Conservation (phyloP, 2,113 vertebrate species). For the Corvus hawaiiensis region DNA sequence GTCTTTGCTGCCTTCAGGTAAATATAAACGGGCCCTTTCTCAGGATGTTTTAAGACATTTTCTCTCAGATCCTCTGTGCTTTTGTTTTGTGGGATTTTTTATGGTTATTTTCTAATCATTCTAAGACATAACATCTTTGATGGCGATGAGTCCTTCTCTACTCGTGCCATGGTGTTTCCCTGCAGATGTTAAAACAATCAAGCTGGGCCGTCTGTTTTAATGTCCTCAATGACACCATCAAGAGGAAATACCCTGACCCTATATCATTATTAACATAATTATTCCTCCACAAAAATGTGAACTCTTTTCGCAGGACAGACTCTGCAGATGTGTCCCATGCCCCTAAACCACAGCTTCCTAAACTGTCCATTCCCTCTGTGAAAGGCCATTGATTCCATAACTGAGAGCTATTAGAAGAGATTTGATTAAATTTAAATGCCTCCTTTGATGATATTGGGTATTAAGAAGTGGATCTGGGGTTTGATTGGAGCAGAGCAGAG, state of each 20-base stretch:
- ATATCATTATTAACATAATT: neutral
- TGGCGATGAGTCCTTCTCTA: neutral
- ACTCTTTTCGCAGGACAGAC: too few species aligned
- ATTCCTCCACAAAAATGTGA: neutral
- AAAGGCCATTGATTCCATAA: neutral
- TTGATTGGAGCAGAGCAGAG: neutral
- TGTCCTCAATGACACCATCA: neutral
- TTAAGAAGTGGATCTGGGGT: neutral
- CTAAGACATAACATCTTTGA: neutral
- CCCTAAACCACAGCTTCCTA: neutral
- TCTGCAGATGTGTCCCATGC: neutral
- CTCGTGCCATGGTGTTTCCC: neutral
- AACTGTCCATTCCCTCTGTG: neutral
- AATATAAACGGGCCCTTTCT: neutral
- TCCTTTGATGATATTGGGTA: neutral
- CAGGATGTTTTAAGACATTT: neutral
- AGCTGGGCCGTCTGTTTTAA: neutral
- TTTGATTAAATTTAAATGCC: neutral
- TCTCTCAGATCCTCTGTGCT: neutral
- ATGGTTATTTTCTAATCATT: neutral
- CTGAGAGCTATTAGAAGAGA: neutral
- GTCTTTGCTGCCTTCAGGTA: slow-evolving; percentile 72
- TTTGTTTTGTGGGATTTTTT: neutral
- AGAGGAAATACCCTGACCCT: neutral
- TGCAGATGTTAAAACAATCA: neutral